Evolutionary conservation across 1,140 invertebrate species (phyloP).

Genomic region (Latrodectus geometricus): DNA sequence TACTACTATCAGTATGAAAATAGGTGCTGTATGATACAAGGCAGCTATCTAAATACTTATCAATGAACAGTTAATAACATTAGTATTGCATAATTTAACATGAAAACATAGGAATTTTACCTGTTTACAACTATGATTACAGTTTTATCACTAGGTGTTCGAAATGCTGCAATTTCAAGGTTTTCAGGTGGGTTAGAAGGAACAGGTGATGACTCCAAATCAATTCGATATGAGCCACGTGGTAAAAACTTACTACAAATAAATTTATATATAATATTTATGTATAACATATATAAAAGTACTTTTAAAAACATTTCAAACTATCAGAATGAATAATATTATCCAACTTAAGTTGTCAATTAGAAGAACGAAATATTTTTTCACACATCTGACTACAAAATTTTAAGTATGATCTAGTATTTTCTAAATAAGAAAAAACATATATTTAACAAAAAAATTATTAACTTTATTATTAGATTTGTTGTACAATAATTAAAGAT

Average conservation of each 20-base stretch:
- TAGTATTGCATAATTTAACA: not conserved
- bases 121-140: slow-evolving; percentile 76
- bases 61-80: not conserved
- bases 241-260: slow-evolving; percentile 79
- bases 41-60: not conserved
- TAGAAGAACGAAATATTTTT: not conserved
- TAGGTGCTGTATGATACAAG: not conserved
- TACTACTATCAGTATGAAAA: not conserved
- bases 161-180: slow-evolving; percentile 72
- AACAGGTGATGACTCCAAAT: slow-evolving; percentile 19
- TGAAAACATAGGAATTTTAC: slow-evolving; percentile 69
- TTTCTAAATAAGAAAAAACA: not conserved
- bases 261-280: slow-evolving; percentile 7
- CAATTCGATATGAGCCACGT: slow-evolving; percentile 72
- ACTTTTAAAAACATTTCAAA: not conserved
- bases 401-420: not conserved
- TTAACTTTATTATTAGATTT: too few species aligned
- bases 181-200: not conserved
- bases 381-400: not conserved
- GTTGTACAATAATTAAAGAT: too few species aligned
- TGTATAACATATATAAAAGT: too few species aligned
- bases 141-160: slow-evolving; percentile 72
- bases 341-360: not conserved
- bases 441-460: too few species aligned
- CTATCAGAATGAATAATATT: slow-evolving; percentile 9